Evolutionary conservation across 2,888 invertebrate genomes (phyloP).

Genomic region (Tholera decimalis): DNA sequence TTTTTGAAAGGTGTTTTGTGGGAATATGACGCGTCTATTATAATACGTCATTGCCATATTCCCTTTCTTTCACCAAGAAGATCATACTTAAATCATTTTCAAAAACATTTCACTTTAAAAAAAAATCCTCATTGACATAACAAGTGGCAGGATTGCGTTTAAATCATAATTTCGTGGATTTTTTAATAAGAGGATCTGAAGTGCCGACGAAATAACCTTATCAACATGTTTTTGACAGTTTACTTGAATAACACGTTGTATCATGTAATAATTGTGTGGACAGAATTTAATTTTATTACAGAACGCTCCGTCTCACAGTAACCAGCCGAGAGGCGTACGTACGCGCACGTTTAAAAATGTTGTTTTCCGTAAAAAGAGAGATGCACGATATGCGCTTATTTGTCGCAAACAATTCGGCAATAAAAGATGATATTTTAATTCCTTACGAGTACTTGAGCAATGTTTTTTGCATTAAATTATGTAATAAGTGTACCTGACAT

Average conservation of each 20-base stretch:
- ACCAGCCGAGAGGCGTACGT: too few species aligned
- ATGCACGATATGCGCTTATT: neutral
- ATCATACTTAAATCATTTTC: constrained; percentile 3
- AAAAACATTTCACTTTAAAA: constrained; percentile 14
- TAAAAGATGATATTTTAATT: constrained; percentile 23
- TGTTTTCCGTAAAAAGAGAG: constrained; percentile 34
- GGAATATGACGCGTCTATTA: too few species aligned
- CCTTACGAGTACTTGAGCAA: neutral
- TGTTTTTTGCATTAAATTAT: neutral
- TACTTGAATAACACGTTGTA: constrained; percentile 20
- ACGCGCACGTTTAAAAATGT: neutral
- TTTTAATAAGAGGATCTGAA: constrained; percentile 23
- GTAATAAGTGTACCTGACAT: neutral
- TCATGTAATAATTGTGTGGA: constrained; percentile 30
- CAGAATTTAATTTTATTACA: constrained; percentile 24
- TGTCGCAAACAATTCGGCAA: neutral
- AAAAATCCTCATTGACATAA: constrained; percentile 10
- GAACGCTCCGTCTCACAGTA: neutral
- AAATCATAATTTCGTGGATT: constrained; percentile 28
- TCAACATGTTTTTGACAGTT: constrained; percentile 53
- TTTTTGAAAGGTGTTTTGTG: too few species aligned
- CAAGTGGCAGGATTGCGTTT: constrained; percentile 21
- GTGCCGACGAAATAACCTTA: constrained; percentile 52
- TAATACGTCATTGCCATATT: too few species aligned
- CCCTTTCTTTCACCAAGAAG: neutral